Percentiles rank a stretch among this genome's conserved stretches.
These are phyloP conservation scores for Oreochromis spilurus DNA, from an alignment of 2,113 vertebrate species.

Conservation along the genomic window DNA sequence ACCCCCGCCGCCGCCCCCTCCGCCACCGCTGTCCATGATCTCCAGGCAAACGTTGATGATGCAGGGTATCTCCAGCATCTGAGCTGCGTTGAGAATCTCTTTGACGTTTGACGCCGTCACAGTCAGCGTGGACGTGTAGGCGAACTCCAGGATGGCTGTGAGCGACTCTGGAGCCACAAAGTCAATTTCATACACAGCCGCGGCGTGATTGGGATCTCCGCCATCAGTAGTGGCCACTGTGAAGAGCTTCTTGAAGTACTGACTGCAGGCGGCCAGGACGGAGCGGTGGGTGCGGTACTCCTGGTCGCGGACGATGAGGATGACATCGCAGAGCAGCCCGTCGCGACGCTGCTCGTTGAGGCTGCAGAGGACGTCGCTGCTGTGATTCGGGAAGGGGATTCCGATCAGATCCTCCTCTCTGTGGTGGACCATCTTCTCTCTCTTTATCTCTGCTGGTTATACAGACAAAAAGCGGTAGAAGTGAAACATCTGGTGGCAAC, in stretches of 20 bases:
- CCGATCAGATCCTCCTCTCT: slow-evolving; percentile 93
- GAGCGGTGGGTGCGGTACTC: slow-evolving; percentile 94
- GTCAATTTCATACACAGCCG: slow-evolving; percentile 89
- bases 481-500: background rate
- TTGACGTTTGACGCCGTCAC: slow-evolving; percentile 91
- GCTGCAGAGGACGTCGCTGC: slow-evolving; percentile 92
- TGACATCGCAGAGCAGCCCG: slow-evolving; percentile 91
- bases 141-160: slow-evolving; percentile 95
- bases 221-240: slow-evolving; percentile 81
- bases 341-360: slow-evolving; percentile 92
- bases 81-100: slow-evolving; percentile 90
- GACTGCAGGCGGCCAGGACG: slow-evolving; percentile 94
- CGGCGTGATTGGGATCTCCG: slow-evolving; percentile 51
- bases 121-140: slow-evolving; percentile 96
- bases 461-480: background rate
- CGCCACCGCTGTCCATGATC: slow-evolving; percentile 87
- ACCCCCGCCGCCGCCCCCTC: slow-evolving; percentile 59
- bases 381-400: slow-evolving; percentile 99
- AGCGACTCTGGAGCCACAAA: slow-evolving; percentile 93
- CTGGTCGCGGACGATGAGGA: slow-evolving; percentile 92
- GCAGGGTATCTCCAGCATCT: slow-evolving; percentile 95
- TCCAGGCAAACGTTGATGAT: slow-evolving; percentile 94
- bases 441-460: background rate
- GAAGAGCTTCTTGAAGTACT: slow-evolving; percentile 99
- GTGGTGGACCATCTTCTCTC: slow-evolving; percentile 87